Evolutionary conservation across 2,888 invertebrate genomes (phyloP).

Genomic region (Amphipoea lucens): DNA sequence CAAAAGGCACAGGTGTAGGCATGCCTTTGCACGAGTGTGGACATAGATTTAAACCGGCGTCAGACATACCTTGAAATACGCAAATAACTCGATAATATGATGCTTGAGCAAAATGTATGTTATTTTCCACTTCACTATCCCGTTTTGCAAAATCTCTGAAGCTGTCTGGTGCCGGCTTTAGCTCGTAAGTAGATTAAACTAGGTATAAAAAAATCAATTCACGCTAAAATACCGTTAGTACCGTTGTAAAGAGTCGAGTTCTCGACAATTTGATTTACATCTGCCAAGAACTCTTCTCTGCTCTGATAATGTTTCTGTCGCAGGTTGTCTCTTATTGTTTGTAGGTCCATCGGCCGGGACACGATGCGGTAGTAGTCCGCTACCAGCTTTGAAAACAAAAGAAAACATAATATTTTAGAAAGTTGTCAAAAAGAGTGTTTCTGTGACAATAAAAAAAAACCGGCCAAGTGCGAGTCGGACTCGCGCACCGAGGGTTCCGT

Average conservation of each 20-base stretch:
- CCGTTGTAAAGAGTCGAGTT: conserved; percentile 98
- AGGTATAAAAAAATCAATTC: conserved; percentile 56
- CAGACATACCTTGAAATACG: conserved; percentile 18
- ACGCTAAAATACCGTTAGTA: conserved; percentile 69
- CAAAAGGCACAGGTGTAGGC: not conserved
- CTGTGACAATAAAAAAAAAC: no score
- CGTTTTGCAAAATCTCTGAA: not conserved
- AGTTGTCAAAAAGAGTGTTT: not conserved
- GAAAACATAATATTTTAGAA: conserved; percentile 3
- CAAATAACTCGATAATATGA: not conserved
- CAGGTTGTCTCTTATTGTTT: conserved; percentile 97
- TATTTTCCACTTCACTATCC: not conserved
- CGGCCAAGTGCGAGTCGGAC: no score
- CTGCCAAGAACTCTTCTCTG: conserved; percentile 98
- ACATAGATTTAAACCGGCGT: conserved; percentile 16
- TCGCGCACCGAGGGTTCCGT: no score
- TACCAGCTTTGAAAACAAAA: conserved; percentile 90
- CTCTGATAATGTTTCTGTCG: conserved; percentile 97
- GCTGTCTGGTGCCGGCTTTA: not conserved
- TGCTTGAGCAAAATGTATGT: not conserved
- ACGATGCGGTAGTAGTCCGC: conserved; percentile 98
- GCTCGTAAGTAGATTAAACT: conserved; percentile 16
- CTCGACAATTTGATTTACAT: conserved; percentile 98
- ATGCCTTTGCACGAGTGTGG: conserved; percentile 17
- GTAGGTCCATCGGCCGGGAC: conserved; percentile 98